Evolutionary conservation across 2,888 invertebrate genomes (phyloP), one percentile per base, ranked within the genome.

Genomic region (Neria commutata): DNA sequence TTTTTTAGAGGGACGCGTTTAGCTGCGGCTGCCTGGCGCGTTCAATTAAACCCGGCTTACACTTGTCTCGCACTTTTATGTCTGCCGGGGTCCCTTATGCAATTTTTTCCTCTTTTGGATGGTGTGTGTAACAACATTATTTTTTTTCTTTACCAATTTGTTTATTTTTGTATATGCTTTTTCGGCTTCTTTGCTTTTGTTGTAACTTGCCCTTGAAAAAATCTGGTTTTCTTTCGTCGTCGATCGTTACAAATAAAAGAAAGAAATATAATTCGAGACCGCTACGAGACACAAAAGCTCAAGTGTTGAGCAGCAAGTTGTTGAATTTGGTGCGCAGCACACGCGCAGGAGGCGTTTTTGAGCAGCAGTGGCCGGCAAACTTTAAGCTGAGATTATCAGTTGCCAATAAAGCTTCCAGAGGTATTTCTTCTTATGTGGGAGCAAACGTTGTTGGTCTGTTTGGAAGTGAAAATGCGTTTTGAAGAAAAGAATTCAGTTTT

Each of bases 171-270:
- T n/a, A n/a, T n/a, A n/a, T n/a, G n/a, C 29, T 56, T 55, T 58
- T 21, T 19, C 37, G 14, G 1, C 40, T 1, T 46, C 17, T 19
- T 29, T n/a, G 1, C 40, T 1, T 46, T 4, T 19, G 42, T 42
- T 29, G 11, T 11, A 14, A 42, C 19, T 11, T 42, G 42, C 42
- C 42, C 42, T 68, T 76, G 78, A 77, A 76, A 72, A 70, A 67
- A 68, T 75, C 76, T 67, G 76, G 78, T 76, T 76, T 75, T 71
- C 56, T 48, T 55, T 52, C 40, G 34, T 29, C 51, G 51, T 46
- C 17, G 55, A 47, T 29, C 37, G n/a, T 14, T 14, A 37, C 37
- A 37, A 55, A 54, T 52, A 60, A 55, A 37, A 58, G 14, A 50
- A 56, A 55, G 47, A 34, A 65, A 60, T 64, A 66, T 65, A 63